Evolutionary conservation across 2,888 invertebrate species (phyloP).

Genomic region (Sericinus montela): DNA sequence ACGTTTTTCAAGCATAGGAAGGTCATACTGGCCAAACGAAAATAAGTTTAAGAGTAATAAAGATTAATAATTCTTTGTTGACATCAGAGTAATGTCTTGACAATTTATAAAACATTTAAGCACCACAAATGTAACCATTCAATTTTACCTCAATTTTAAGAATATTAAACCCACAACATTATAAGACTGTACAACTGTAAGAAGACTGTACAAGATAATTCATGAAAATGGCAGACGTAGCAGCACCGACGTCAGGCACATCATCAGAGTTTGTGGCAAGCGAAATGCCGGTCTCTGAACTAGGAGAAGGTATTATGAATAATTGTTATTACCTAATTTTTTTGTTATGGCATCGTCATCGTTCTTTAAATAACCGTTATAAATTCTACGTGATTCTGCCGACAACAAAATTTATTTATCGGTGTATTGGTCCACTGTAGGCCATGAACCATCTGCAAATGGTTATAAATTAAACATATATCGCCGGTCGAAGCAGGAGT

Average conservation of each 20-base stretch:
- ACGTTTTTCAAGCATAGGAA: no score
- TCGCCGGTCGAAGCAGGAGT: no score
- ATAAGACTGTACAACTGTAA: neutral
- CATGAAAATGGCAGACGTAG: slow-evolving; percentile 35
- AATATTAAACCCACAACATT: neutral
- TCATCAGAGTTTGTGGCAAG: slow-evolving; percentile 34
- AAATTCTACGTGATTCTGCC: no score
- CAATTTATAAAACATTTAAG: slow-evolving; percentile 7
- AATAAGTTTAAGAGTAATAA: neutral
- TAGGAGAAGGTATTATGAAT: slow-evolving; percentile 31
- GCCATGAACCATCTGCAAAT: no score
- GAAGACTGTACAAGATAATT: neutral
- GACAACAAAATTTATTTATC: no score
- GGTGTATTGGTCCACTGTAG: no score
- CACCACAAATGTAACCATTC: slow-evolving; percentile 1
- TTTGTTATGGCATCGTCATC: no score
- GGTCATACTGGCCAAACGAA: no score
- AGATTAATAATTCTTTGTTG: neutral
- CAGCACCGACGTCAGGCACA: slow-evolving; percentile 29
- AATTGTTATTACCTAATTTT: no score
- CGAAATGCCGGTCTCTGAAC: slow-evolving; percentile 33
- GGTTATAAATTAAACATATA: no score
- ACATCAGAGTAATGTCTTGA: neutral
- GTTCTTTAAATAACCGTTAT: no score
- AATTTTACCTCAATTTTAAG: neutral